Base-by-base conservation (phyloP, 2,113 vertebrate species). In the Peromyscus californicus region DNA sequence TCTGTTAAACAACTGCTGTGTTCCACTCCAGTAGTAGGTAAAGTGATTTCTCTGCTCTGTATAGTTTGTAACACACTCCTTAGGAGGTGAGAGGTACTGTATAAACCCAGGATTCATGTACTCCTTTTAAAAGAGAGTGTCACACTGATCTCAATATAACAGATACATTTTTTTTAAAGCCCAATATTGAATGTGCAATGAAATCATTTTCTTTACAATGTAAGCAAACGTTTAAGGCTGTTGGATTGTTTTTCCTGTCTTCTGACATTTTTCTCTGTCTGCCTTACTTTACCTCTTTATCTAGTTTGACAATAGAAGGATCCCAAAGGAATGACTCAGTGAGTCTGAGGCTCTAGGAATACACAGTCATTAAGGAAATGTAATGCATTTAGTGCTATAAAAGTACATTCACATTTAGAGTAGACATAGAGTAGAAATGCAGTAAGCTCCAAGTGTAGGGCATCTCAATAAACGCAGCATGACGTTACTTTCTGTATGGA, bases 381-480 rank as follows among this genome's bases (percentile, higher is more conserved):
- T n/a, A 95, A 93, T 94, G 90, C 79, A 79, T 87, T 98, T 96
- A 98, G 91, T 91, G 93, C 97, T 94, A 54, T 85, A 96, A 79
- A 96, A 89, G 79, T 91, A 92, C 84, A 93, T 59, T 89, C 75
- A 90, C 65, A 90, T 75, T 57, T 67, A 95, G 79, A 96, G 79
- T 29, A 97, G 96, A 97, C 80, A 80, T 24, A 59, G 74, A 89
- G 97, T 94, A 98, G 45, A 97, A 98, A 97, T 69, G 95, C 86
- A 97, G 91, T 95, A 88, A 97, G 36, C 19, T 57, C 54, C 33
- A 12, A 97, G 90, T 93, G 98, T 85, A 98, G 75, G 96, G 36
- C 39, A 93, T 83, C 90, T 98, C 65, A 90, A 92, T 74, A 97
- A 97, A 96, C 51, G 94, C 13, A 96, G 95, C 93, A 89, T 48